Evolutionary conservation across 1,140 invertebrate genomes (phyloP).

Genomic region (Macrotrachela quadricornifera): DNA sequence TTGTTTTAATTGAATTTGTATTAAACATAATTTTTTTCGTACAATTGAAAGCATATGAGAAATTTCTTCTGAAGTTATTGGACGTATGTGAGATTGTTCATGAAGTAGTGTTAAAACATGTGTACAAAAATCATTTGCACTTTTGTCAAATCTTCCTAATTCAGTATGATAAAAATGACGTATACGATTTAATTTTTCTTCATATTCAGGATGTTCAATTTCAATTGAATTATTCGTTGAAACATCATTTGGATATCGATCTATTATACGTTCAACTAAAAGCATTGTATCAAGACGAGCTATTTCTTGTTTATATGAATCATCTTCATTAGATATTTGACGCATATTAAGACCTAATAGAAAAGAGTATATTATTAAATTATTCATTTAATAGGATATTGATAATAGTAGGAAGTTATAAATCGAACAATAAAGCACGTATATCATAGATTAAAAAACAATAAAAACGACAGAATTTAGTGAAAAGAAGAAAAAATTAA

Average conservation of each 20-base stretch:
- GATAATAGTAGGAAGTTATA: no score
- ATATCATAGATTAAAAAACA: no score
- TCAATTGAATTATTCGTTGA: neutral
- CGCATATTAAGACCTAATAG: conserved; percentile 49
- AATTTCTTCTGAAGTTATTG: conserved; percentile 87
- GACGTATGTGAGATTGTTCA: conserved; percentile 86
- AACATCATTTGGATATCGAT: conserved; percentile 47
- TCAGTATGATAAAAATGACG: conserved; percentile 97
- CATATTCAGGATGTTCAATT: conserved; percentile 98
- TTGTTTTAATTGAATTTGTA: conserved; percentile 98
- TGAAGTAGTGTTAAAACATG: conserved; percentile 93
- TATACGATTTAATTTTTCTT: conserved; percentile 91
- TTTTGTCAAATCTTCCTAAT: conserved; percentile 94
- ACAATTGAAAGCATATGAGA: conserved; percentile 99
- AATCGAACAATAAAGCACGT: no score
- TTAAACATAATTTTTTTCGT: conserved; percentile 96
- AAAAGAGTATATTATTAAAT: no score
- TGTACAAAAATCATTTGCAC: conserved; percentile 97
- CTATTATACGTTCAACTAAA: conserved; percentile 92
- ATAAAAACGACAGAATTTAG: no score
- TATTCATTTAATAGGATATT: no score
- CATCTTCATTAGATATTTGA: conserved; percentile 80
- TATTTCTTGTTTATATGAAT: conserved; percentile 89
- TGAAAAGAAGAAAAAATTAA: no score
- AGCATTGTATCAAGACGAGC: conserved; percentile 99